Evolutionary conservation across 2,888 invertebrate species (phyloP).

Genomic region (Trissolcus japonicus): DNA sequence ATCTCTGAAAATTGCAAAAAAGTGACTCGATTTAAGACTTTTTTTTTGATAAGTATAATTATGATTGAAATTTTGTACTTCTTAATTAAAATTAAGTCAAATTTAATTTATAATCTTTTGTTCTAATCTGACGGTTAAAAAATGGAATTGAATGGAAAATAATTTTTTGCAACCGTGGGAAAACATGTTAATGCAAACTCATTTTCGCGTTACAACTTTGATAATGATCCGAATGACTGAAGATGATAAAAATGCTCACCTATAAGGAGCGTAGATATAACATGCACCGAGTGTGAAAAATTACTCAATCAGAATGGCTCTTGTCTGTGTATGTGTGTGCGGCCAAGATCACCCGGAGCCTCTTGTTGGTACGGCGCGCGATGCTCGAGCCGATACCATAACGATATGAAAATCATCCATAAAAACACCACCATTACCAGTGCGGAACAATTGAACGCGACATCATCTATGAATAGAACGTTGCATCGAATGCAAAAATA

Average conservation of each 20-base stretch:
- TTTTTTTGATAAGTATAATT: too few relatives aligned
- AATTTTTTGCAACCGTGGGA: not conserved
- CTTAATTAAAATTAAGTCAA: too few relatives aligned
- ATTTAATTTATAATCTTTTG: too few relatives aligned
- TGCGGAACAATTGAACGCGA: constrained; percentile 31
- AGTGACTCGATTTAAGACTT: too few relatives aligned
- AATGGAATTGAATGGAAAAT: too few relatives aligned
- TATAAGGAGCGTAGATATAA: constrained; percentile 27
- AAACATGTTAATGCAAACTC: constrained; percentile 12
- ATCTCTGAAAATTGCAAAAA: too few relatives aligned
- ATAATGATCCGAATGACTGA: constrained; percentile 21
- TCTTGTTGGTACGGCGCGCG: constrained; percentile 13
- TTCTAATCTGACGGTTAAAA: too few relatives aligned
- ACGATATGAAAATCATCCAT: constrained; percentile 34
- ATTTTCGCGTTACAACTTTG: constrained; percentile 13
- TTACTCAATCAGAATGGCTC: constrained; percentile 40
- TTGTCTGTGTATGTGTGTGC: not conserved
- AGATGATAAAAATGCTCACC: constrained; percentile 7
- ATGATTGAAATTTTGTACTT: too few relatives aligned
- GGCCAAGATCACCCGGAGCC: constrained; percentile 24
- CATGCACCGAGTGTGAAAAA: constrained; percentile 43
- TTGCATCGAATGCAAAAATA: constrained; percentile 20
- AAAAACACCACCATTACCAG: constrained; percentile 30
- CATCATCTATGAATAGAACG: constrained; percentile 23
- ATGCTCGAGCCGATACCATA: constrained; percentile 31